Evolutionary conservation across 2,113 vertebrate genomes (phyloP), one percentile per base, ranked within the genome.

Genomic region (Tachycineta bicolor): DNA sequence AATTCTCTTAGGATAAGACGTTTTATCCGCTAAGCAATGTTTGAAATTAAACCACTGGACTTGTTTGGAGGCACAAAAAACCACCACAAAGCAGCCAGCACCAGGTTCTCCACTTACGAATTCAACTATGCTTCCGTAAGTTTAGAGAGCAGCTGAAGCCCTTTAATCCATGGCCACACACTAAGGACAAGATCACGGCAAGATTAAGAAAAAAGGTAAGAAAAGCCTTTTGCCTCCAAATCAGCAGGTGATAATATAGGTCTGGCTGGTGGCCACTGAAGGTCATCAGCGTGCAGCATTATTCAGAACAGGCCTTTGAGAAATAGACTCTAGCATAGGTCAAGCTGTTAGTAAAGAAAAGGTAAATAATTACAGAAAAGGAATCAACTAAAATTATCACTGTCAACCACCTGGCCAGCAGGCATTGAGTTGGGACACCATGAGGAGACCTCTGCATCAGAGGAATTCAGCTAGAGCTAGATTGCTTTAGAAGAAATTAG

Each of bases 221-320:
- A 84, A 78, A 82, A 75, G 50, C 25, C 39, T 93, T 93, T 93
- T 73, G 70, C 70, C 63, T 94, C 81, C 56, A 63, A 69, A 93
- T 23, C 78, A 80, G 34, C 70, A 79, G 79, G 70, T 55, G 52
- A 70, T 50, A 55, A 96, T 80, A 29, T 10, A 83, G 44, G 55
- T 65, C 63, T 91, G 69, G 19, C 41, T 89, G 87, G 74, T 67
- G 87, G 29, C 5, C 83, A 55, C 16, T 39, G 37, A 39, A 65
- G 67, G 44, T 59, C 59, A 67, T 4, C 47, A 77, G 34, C 55
- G 47, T 8, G 75, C 2, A 44, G 71, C 13, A 37, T 39, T 71
- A 65, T 29, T 62, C 55, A 86, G 59, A 83, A 58, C 6, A 65
- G 59, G 33, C 17, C 24, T 70, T 11, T 55, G 50, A 33, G 64